These are phyloP conservation scores for Saccostrea echinata DNA, from an alignment of 1,140 invertebrate genomes.

Conservation along the genomic window DNA sequence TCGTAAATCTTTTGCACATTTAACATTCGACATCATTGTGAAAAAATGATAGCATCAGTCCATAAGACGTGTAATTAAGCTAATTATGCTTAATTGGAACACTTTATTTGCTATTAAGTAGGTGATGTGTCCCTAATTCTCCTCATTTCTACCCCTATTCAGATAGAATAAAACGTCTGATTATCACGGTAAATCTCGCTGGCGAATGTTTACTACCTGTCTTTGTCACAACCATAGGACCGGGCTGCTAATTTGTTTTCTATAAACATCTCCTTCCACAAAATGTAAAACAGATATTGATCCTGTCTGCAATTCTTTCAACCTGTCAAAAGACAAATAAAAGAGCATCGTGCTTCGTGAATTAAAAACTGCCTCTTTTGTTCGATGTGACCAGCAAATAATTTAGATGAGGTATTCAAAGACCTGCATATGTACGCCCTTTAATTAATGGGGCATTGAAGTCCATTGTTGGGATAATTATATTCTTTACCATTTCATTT, in stretches of 20 bases:
- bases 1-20: constrained; percentile 8
- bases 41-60: constrained; percentile 28
- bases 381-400: constrained; percentile 15
- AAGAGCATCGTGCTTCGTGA: constrained; percentile 31
- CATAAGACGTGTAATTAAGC: constrained; percentile 33
- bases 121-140: constrained; percentile 30
- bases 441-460: constrained; percentile 17
- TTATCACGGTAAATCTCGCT: constrained; percentile 13
- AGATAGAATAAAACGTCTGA: constrained; percentile 1
- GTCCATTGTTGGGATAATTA: constrained; percentile 17
- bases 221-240: constrained; percentile 1
- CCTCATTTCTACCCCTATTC: constrained; percentile 18
- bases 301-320: constrained; percentile 36
- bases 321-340: constrained; percentile 37
- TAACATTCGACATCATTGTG: constrained; percentile 10
- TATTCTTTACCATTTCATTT: constrained; percentile 21
- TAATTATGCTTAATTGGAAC: constrained; percentile 37
- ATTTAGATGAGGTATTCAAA: constrained; percentile 30
- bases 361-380: constrained; percentile 28
- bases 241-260: constrained; percentile 36
- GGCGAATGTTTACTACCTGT: constrained; percentile 11
- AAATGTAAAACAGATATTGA: constrained; percentile 38
- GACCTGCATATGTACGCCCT: constrained; percentile 33
- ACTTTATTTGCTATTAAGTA: constrained; percentile 31
- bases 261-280: constrained; percentile 34